A percentile compares a stretch with the other conserved stretches of the same genome.
Conservation (phyloP, 2,888 invertebrate species). For the Phyllotreta cruciferae region DNA sequence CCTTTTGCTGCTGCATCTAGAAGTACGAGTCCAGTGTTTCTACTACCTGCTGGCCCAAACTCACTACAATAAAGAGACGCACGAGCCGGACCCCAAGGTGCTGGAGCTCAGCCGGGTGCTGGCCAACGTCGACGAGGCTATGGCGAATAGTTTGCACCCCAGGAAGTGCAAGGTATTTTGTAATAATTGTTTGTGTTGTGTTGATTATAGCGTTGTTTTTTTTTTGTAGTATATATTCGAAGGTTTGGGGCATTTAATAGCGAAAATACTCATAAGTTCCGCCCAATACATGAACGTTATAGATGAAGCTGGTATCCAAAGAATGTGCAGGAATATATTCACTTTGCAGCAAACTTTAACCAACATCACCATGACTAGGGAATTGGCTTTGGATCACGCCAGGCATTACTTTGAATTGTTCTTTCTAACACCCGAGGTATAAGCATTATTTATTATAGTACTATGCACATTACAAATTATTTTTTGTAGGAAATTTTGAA, state of each 20-base stretch:
- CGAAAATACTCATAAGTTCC: slow-evolving; percentile 81
- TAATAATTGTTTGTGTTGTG: no score
- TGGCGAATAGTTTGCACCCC: slow-evolving; percentile 77
- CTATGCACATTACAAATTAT: neutral
- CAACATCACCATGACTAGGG: slow-evolving; percentile 81
- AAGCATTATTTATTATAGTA: no score
- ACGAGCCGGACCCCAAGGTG: slow-evolving; percentile 79
- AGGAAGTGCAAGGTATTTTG: slow-evolving; percentile 82
- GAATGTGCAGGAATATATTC: slow-evolving; percentile 86
- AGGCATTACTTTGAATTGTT: slow-evolving; percentile 88
- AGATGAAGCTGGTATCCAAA: slow-evolving; percentile 82
- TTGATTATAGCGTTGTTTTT: slow-evolving; percentile 25
- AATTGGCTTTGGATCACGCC: slow-evolving; percentile 87
- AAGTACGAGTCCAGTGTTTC: slow-evolving; percentile 95
- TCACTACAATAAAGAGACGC: slow-evolving; percentile 70
- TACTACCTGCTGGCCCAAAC: slow-evolving; percentile 75
- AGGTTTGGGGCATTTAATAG: slow-evolving; percentile 81
- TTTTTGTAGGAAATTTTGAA: slow-evolving; percentile 79
- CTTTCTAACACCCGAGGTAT: slow-evolving; percentile 80
- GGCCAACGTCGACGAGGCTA: slow-evolving; percentile 77
- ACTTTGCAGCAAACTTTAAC: slow-evolving; percentile 86
- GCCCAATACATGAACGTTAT: slow-evolving; percentile 81
- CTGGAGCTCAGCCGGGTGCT: slow-evolving; percentile 80
- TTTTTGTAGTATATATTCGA: slow-evolving; percentile 82
- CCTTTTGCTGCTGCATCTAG: slow-evolving; percentile 88